Base-by-base conservation (phyloP, 1,140 invertebrate genomes). In the Phthorimaea operculella region DNA sequence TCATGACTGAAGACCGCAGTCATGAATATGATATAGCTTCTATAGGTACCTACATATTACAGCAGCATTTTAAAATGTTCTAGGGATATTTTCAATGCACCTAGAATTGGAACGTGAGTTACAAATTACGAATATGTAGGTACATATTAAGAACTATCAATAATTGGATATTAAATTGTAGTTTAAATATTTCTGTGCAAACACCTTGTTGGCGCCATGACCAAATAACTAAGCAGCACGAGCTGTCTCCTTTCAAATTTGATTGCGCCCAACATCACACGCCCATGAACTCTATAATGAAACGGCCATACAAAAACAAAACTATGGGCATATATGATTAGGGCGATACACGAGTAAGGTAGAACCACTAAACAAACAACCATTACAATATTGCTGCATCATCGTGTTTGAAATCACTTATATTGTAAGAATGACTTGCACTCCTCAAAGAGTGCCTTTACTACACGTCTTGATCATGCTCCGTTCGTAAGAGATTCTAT, bases 261-360 rank as follows among this genome's bases (percentile, higher is more conserved):
- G 79, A 84, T 80, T 73, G 78, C 75, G 71, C 62, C 72, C 67
- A 74, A 79, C 76, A 76, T 79, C 74, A 82, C 72, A 79, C 77
- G 78, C 79, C 79, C 79, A 82, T 78, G 74, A 79, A 79, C 73
- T 80, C 76, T 77, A 78, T 81, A 81, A 81, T 79, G 77, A 83
- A 80, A 81, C 77, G 68, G 70, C 63, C 65, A 58, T 78, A 83
- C 77, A 83, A 82, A 83, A 83, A 84, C 81, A 84, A 84, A 84
- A 82, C 80, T 80, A 76, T 74, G 72, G 72, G 78, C 77, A 83
- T 82, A 82, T 79, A 84, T 84, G 79, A 84, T 82, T 84, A 82
- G 79, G 64, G 68, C 70, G 74, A 84, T 84, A 84, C 81, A 84
- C 74, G 81, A 71, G 76, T 79, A 80, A 82, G 80, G 80, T 82